phyloP scores from a whole-genome alignment of 2,797 vertebrate genomes.

The Steatocranus sp. region DNA sequence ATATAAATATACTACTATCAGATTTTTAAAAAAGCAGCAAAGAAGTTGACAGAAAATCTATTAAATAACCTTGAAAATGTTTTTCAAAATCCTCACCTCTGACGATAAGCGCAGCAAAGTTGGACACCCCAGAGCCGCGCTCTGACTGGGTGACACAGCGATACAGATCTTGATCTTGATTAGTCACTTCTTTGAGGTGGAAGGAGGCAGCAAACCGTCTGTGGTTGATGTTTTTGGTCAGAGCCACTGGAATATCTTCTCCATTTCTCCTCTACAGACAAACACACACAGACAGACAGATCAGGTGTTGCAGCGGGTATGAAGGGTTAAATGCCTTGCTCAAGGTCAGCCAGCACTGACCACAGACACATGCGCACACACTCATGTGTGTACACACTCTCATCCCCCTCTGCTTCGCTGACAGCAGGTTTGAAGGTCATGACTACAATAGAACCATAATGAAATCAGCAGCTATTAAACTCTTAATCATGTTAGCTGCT shows the following conservation, averaged over 20 bases:
- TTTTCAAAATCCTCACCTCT: conserved; percentile 80
- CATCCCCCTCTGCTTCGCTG: not conserved
- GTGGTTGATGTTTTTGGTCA: conserved; percentile 97
- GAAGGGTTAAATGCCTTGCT: conserved; percentile 37
- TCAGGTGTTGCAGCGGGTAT: not conserved
- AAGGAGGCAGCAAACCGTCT: conserved; percentile 95
- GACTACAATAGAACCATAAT: conserved; percentile 64
- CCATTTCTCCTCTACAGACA: conserved; percentile 85
- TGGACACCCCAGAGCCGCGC: conserved; percentile 93
- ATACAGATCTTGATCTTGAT: conserved; percentile 92
- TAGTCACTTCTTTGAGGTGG: conserved; percentile 90
- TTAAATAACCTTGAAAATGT: not conserved
- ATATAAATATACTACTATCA: not conserved
- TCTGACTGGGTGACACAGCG: conserved; percentile 97
- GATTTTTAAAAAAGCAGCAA: not conserved
- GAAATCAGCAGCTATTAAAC: conserved; percentile 70
- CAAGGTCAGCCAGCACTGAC: conserved; percentile 39
- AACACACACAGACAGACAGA: not conserved
- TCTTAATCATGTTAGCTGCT: conserved; percentile 63
- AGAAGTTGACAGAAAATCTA: not conserved
- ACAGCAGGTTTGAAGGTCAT: conserved; percentile 68
- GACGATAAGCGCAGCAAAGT: conserved; percentile 95
- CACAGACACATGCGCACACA: not conserved
- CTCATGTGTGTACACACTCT: not conserved
- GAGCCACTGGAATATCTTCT: conserved; percentile 94